Conservation (phyloP, 2,113 vertebrate genomes). For the Notarius lentiginosus region DNA sequence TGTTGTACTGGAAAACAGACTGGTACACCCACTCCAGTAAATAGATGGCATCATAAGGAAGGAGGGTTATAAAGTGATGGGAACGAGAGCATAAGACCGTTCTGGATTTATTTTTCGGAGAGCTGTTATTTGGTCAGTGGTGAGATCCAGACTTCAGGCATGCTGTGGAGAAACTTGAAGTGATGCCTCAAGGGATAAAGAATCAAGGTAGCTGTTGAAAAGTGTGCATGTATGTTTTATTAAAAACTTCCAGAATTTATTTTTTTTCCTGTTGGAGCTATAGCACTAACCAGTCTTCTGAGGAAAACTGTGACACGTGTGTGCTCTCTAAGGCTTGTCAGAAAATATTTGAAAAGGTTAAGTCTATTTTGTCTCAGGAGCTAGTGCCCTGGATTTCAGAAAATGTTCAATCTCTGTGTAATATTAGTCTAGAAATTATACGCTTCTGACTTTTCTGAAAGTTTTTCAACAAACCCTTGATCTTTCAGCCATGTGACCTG, state of each 20-base stretch:
- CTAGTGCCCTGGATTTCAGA: background rate
- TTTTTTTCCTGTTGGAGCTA: background rate
- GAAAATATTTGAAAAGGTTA: constrained; percentile 19
- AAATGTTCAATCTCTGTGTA: background rate
- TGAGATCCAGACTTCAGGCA: background rate
- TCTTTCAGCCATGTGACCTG: background rate
- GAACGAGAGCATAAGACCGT: background rate
- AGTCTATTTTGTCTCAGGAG: constrained; percentile 1
- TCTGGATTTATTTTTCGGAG: background rate
- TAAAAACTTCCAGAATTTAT: background rate
- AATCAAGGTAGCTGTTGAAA: background rate
- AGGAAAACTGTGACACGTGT: background rate
- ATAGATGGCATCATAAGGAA: too few species aligned
- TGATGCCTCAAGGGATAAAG: background rate
- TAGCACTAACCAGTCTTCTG: background rate
- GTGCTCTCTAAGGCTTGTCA: background rate
- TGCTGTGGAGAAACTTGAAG: background rate
- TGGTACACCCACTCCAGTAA: background rate
- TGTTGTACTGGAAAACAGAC: background rate
- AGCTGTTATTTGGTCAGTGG: background rate
- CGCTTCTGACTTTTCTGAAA: background rate
- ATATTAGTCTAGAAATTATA: background rate
- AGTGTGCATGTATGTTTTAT: background rate
- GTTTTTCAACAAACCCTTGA: background rate
- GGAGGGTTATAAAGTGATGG: background rate